Conservation (phyloP, 2,888 invertebrate genomes). For the Exephanes ischioxanthus region DNA sequence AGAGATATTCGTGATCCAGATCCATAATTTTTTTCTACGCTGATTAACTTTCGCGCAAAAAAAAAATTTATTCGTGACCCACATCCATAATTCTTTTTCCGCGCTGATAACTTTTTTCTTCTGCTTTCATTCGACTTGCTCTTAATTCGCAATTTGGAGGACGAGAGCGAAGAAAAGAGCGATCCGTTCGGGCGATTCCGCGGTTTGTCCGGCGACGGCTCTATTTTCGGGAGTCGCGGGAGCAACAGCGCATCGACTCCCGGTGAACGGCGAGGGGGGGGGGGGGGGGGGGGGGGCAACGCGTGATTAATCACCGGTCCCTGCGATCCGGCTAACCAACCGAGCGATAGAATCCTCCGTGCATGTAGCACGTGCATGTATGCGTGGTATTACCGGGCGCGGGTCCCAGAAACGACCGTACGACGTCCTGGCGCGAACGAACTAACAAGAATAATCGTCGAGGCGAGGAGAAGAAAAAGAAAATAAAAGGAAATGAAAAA, state of each 20-base stretch:
- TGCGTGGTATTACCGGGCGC: conserved; percentile 9
- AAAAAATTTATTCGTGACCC: not conserved
- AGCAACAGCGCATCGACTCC: conserved; percentile 49
- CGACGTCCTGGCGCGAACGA: conserved; percentile 63
- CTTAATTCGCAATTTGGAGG: conserved; percentile 8
- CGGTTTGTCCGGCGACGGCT: conserved; percentile 39
- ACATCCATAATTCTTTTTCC: not conserved
- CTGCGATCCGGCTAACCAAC: conserved; percentile 27
- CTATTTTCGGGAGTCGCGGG: conserved; percentile 57
- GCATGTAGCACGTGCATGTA: not conserved
- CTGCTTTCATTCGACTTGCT: not conserved
- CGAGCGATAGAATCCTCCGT: conserved; percentile 37
- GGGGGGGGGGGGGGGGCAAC: conserved; percentile 42
- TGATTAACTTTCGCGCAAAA: not conserved
- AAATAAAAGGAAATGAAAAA: conserved; percentile 33
- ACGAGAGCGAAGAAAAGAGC: conserved; percentile 8
- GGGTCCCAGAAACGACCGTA: conserved; percentile 48
- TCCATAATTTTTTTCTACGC: not conserved
- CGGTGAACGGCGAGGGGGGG: conserved; percentile 45
- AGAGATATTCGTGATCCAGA: too few relatives aligned
- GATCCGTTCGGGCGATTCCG: conserved; percentile 44
- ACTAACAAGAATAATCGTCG: conserved; percentile 61
- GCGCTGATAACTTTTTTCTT: not conserved
- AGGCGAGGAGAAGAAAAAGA: not conserved
- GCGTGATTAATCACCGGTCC: conserved; percentile 65